Conservation (phyloP, 1,140 invertebrate species). For the Zaprionus vittiger region DNA sequence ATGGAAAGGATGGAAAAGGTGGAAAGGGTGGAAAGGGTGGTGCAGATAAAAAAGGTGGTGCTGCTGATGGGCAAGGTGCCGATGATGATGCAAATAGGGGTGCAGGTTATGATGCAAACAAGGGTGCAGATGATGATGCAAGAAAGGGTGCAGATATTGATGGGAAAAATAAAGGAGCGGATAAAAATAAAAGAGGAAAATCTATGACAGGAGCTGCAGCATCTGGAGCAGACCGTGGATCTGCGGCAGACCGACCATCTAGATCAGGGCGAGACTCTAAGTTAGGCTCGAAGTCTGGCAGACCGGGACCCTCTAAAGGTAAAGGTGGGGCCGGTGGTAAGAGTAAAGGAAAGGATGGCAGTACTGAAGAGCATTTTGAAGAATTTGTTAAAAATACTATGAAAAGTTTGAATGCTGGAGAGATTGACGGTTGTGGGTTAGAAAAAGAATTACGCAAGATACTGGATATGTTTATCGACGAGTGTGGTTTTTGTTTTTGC, state of each 20-base stretch:
- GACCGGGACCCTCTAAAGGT: background rate
- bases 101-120: background rate
- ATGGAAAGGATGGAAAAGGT: background rate
- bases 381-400: constrained; percentile 61
- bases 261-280: background rate
- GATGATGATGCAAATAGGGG: background rate
- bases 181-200: background rate
- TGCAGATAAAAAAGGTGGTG: background rate
- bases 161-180: too few species aligned
- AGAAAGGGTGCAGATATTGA: too few species aligned
- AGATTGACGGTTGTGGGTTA: constrained; percentile 54
- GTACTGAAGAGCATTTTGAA: constrained; percentile 53
- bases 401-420: constrained; percentile 44
- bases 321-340: background rate
- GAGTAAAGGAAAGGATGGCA: constrained; percentile 9
- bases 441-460: constrained; percentile 67
- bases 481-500: constrained; percentile 73
- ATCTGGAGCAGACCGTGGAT: too few species aligned
- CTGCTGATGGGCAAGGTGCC: background rate
- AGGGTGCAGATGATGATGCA: background rate
- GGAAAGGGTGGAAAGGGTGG: background rate
- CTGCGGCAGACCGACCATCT: background rate
- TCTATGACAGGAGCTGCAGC: background rate
- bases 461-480: constrained; percentile 67
- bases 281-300: background rate